Base-by-base conservation (phyloP, 2,888 invertebrate genomes). In the Emmelina monodactyla region DNA sequence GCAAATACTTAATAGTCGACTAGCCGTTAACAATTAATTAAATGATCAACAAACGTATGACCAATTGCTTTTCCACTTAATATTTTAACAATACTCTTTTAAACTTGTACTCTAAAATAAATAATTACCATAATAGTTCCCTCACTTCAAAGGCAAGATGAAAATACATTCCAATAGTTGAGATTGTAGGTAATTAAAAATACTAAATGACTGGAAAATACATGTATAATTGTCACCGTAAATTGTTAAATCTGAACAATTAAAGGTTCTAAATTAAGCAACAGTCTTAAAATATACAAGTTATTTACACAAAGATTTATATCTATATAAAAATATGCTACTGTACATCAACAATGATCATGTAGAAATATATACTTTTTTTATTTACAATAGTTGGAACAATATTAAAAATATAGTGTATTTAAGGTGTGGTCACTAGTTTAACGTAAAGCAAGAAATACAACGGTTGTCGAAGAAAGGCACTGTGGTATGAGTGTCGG, bases 281-380 rank as follows among this genome's bases (percentile, higher is more conserved):
- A 79, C 79, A 79, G 78, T 79, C 79, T 78, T 79, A 78, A 61
- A 64, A 70, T 62, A 69, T 70, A 78, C 62, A 68, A 60, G 65
- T 69, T 79, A 75, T 79, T 76, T 78, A 78, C 76, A 76, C 68
- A 67, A 69, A 71, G 61, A 64, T 70, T 71, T 53, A 42, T 47
- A 45, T 50, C 55, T 55, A 66, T 71, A 78, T 56, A 73, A 70
- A 79, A 79, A 75, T 76, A 75, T 62, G 59, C 73, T 78, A 78
- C 70, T 73, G 69, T 78, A 76, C 73, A 78, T 59, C 50, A 70
- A 75, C 73, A 73, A 63, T 58, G 57, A 65, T 54, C 57, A 58
- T 69, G 67, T 75, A 79, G 68, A 79, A 76, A 78, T 79, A 78
- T 71, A 69, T 66, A 62, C 58, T 62, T 67, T 66, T 56, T 66